These are phyloP conservation scores for Metaphire vulgaris DNA, from an alignment of 1,140 invertebrate genomes.

Conservation along the genomic window DNA sequence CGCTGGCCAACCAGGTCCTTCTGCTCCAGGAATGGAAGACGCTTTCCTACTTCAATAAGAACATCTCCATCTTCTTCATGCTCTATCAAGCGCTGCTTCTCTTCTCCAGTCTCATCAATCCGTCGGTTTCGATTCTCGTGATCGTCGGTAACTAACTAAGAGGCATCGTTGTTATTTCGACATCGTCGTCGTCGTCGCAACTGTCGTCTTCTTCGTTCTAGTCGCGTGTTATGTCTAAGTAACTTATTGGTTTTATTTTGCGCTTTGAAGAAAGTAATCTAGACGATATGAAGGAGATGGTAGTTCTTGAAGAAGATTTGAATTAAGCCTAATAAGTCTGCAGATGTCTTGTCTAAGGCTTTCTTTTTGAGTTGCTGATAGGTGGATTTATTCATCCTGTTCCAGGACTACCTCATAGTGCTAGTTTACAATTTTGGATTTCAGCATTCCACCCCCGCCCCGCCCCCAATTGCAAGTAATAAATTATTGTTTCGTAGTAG, in stretches of 20 bases:
- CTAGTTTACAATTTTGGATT: too few species aligned
- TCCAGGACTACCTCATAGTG: too few species aligned
- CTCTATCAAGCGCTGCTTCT: constrained; percentile 49
- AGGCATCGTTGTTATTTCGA: constrained; percentile 51
- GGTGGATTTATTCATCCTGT: too few species aligned
- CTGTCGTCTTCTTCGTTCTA: constrained; percentile 47
- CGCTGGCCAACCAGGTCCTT: constrained; percentile 61
- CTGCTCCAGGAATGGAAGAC: constrained; percentile 55
- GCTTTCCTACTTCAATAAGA: constrained; percentile 56
- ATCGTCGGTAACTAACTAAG: constrained; percentile 58
- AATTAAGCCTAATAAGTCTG: too few species aligned
- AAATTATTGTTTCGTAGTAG: too few species aligned
- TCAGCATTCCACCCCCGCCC: too few species aligned
- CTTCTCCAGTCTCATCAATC: constrained; percentile 59
- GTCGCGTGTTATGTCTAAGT: constrained; percentile 5
- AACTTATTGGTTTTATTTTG: background rate
- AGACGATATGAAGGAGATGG: too few species aligned
- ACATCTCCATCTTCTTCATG: constrained; percentile 44
- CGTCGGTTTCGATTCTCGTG: constrained; percentile 61
- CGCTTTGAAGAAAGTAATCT: too few species aligned
- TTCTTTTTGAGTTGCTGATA: too few species aligned
- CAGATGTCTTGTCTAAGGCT: too few species aligned
- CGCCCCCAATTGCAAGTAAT: too few species aligned
- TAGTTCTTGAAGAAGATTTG: too few species aligned
- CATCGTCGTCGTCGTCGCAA: constrained; percentile 53